Evolutionary conservation across 2,888 invertebrate genomes (phyloP).

Genomic region (Sarcophaga caerulescens): DNA sequence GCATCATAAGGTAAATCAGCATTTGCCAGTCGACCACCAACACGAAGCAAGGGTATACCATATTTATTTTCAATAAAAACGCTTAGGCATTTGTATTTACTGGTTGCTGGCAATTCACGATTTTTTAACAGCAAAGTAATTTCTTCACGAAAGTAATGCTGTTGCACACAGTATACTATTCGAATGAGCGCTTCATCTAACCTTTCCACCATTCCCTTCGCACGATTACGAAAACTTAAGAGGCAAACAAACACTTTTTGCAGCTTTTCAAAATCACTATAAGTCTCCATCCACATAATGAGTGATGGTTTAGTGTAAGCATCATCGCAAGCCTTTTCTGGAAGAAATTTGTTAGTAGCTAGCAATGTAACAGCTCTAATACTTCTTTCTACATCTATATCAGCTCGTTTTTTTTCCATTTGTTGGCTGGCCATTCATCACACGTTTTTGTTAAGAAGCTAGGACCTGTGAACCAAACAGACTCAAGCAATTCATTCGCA

Average conservation of each 20-base stretch:
- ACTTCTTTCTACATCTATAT: constrained; percentile 11
- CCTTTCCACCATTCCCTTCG: neutral
- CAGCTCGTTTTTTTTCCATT: neutral
- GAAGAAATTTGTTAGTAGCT: too few relatives aligned
- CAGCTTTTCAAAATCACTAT: neutral
- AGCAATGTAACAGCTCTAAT: neutral
- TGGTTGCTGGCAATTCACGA: neutral
- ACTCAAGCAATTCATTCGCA: neutral
- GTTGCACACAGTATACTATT: constrained; percentile 27
- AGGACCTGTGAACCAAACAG: constrained; percentile 42
- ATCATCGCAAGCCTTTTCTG: too few relatives aligned
- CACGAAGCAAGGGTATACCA: constrained; percentile 38
- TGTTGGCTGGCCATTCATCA: constrained; percentile 43
- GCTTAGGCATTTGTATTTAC: constrained; percentile 11
- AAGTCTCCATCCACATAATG: neutral
- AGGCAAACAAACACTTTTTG: neutral
- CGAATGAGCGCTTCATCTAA: constrained; percentile 15
- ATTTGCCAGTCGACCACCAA: constrained; percentile 39
- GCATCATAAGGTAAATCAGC: constrained; percentile 38
- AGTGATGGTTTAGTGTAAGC: neutral
- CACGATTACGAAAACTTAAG: neutral
- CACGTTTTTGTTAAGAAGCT: constrained; percentile 16
- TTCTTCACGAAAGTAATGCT: constrained; percentile 21
- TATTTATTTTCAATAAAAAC: constrained; percentile 28
- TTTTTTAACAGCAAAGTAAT: neutral